These are phyloP conservation scores for Melanotus villosus DNA, from an alignment of 2,888 invertebrate species.

Conservation along the genomic window DNA sequence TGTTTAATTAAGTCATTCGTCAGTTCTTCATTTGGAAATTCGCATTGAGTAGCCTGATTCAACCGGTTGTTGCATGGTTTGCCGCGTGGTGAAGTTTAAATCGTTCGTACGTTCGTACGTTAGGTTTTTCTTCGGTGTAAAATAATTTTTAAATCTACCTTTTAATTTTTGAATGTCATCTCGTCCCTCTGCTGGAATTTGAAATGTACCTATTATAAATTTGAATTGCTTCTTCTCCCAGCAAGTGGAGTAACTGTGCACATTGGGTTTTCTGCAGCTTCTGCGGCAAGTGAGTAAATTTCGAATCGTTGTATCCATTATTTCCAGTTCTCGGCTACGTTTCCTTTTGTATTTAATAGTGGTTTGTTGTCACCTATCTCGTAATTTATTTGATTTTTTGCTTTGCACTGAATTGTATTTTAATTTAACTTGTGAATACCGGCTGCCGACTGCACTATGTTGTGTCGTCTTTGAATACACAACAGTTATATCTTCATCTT, in stretches of 20 bases:
- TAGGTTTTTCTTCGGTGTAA: too few relatives aligned
- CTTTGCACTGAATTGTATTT: not conserved
- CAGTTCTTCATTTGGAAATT: not conserved
- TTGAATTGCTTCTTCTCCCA: not conserved
- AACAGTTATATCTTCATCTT: too few relatives aligned
- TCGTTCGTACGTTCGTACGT: too few relatives aligned
- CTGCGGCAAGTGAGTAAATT: not conserved
- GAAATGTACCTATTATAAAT: conserved; percentile 1
- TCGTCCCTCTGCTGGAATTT: not conserved
- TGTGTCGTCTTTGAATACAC: too few relatives aligned
- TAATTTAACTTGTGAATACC: too few relatives aligned
- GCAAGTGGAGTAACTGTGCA: not conserved
- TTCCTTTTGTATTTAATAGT: not conserved
- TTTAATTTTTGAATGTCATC: too few relatives aligned
- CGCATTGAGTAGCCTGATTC: not conserved
- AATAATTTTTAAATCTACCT: not conserved
- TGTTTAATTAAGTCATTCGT: not conserved
- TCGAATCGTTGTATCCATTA: not conserved
- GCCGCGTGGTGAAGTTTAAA: not conserved
- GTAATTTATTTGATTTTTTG: not conserved
- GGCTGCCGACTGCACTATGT: too few relatives aligned
- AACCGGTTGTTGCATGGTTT: not conserved
- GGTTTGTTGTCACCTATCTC: not conserved
- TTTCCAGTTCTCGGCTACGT: not conserved
- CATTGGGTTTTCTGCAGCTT: not conserved